Conservation (phyloP, 2,888 invertebrate genomes). For the Zele albiditarsus region DNA sequence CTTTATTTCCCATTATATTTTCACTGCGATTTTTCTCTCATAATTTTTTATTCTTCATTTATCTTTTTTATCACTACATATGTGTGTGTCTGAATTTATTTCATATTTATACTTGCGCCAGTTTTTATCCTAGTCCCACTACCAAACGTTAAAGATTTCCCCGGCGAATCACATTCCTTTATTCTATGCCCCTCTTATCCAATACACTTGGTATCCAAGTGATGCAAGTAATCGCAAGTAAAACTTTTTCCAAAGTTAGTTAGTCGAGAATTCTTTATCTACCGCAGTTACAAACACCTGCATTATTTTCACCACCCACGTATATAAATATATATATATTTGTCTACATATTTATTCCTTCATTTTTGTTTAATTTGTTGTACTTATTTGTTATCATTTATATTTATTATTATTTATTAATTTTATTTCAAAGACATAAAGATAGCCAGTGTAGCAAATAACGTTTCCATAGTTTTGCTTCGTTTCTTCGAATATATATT, state of each 20-base stretch:
- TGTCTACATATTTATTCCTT: background rate
- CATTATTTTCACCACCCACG: background rate
- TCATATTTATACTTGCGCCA: background rate
- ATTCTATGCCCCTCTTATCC: conserved; percentile 3
- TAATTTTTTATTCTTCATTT: background rate
- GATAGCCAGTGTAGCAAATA: background rate
- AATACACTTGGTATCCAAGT: conserved; percentile 21
- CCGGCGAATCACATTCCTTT: conserved; percentile 22
- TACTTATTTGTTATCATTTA: background rate
- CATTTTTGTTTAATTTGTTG: background rate
- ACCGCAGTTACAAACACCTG: conserved; percentile 4
- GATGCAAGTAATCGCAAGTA: conserved; percentile 14
- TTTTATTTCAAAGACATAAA: background rate
- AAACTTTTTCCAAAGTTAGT: conserved; percentile 27
- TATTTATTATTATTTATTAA: background rate
- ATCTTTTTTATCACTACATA: background rate
- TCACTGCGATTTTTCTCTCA: background rate
- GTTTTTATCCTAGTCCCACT: background rate
- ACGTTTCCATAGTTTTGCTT: too few relatives aligned
- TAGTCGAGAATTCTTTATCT: conserved; percentile 21
- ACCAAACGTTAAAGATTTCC: conserved; percentile 30
- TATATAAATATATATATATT: background rate
- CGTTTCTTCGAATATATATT: background rate
- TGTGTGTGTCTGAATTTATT: background rate
- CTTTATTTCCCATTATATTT: background rate